Evolutionary conservation across 2,797 vertebrate genomes (phyloP).

Genomic region (Vultur gryphus): DNA sequence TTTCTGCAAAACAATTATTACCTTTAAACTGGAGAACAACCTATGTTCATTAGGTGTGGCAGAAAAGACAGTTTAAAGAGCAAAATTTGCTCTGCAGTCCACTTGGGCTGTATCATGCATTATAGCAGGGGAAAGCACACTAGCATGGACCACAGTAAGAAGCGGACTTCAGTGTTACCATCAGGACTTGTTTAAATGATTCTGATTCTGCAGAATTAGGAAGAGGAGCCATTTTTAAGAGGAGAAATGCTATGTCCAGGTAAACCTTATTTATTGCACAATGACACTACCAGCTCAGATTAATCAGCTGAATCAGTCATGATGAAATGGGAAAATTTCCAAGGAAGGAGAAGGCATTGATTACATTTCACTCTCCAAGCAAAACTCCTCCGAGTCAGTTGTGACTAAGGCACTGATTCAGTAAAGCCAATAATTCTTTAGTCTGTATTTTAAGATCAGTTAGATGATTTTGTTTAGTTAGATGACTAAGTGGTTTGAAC

Average conservation of each 20-base stretch:
- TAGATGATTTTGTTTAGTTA: neutral
- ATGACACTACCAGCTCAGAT: neutral
- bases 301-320: constrained; percentile 15
- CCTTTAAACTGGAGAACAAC: neutral
- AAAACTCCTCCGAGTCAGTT: constrained; percentile 36
- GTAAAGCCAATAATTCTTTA: neutral
- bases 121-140: neutral
- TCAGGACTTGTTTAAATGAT: neutral
- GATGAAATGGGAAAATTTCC: constrained; percentile 21
- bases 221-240: neutral
- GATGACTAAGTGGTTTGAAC: neutral
- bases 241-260: neutral
- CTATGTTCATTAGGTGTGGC: neutral
- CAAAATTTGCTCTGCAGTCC: neutral
- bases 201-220: neutral
- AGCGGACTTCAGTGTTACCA: neutral
- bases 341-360: neutral
- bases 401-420: constrained; percentile 58
- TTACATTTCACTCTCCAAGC: constrained; percentile 17
- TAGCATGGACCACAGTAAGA: neutral
- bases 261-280: neutral
- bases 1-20: neutral
- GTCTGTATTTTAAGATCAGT: neutral
- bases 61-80: neutral
- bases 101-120: neutral